Evolutionary conservation across 1,140 invertebrate genomes (phyloP), one percentile per base, ranked within the genome.

Genomic region (Glossosoma conforme): DNA sequence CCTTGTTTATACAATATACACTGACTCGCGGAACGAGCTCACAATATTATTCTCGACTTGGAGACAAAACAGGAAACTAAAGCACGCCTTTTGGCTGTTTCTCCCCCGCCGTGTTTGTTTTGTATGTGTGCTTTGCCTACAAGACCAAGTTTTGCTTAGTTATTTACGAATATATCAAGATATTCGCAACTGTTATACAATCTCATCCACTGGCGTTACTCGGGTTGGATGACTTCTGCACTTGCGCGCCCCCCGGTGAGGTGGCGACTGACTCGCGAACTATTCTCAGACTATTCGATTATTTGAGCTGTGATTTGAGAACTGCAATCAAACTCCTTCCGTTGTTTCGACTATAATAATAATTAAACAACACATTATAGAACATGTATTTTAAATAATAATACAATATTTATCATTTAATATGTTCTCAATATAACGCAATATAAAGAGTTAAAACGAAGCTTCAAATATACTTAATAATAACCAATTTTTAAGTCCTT

Each of bases 51-150:
- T n/a, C 58, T 45, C 35, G 50, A 45, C 51, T 48, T 20, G 38
- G 37, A 56, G 58, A 52, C 58, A 56, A 42, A 56, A 59, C 58
- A 57, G 51, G 41, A 54, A 57, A 52, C 51, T 52, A 33, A 46
- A 60, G 58, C 58, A 60, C 58, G 58, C 58, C 58, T 56, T 60
- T 60, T 60, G 53, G 54, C 36, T 60, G 58, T 60, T 58, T 50
- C 52, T 19, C 25, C 44, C 17, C 37, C 37, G 44, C 33, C 36
- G 32, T 33, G 47, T 25, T 37, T 48, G 42, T 50, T 36, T 47
- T 40, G 28, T 41, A 22, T 53, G 54, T 56, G 54, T 56, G 35
- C 47, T 54, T 36, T 57, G 49, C 44, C 49, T 52, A 57, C 50
- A 57, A 47, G 54, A 48, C 38, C 54, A 57, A 57, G 44, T 56